Evolutionary conservation across 2,888 invertebrate genomes (phyloP), one percentile per base, ranked within the genome.

Genomic region (Eilema sororculum): DNA sequence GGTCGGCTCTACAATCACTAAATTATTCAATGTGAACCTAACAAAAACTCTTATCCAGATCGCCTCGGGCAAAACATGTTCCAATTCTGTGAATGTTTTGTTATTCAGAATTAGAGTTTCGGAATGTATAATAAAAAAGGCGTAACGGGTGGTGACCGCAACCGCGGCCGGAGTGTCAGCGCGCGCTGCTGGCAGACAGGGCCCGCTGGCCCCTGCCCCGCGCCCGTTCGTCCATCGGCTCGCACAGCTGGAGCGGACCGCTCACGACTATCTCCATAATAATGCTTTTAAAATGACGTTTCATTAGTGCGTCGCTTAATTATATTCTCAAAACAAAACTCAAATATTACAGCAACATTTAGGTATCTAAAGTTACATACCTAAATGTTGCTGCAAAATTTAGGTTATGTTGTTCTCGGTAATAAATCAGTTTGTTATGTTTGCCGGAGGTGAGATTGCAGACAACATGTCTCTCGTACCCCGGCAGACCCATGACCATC

Each of bases 41-140:
- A 60, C 71, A 67, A 67, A 71, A 67, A 67, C 63, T 67, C 24
- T 56, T 64, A 20, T 52, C 56, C 33, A 62, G 64, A 22, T 66
- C 33, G 68, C 58, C 68, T 57, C 28, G 30, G 65, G 65, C 71
- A 68, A 71, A 67, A 67, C 63, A 67, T 52, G 63, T 58, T 52
- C n/a, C 41, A 57, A 61, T 68, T 65, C 67, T 60, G 60, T 57
- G 13, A 71, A 71, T 68, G 71, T 65, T 71, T 71, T 71, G 69
- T 67, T 71, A 72, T 61, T 63, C 59, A 46, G 67, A 62, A 69
- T 72, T 56, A 60, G 46, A 71, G 41, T 61, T 74, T 59, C 52
- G 22, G 68, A 75, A 71, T 62, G 68, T 70, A 28, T 62, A 69
- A 72, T 70, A 65, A 72, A 78, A 78, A 71, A 67, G 28, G 67